Conservation (phyloP, 30 jellyfish, hydroid and myxozoan species). For the Aurelia aurita region DNA sequence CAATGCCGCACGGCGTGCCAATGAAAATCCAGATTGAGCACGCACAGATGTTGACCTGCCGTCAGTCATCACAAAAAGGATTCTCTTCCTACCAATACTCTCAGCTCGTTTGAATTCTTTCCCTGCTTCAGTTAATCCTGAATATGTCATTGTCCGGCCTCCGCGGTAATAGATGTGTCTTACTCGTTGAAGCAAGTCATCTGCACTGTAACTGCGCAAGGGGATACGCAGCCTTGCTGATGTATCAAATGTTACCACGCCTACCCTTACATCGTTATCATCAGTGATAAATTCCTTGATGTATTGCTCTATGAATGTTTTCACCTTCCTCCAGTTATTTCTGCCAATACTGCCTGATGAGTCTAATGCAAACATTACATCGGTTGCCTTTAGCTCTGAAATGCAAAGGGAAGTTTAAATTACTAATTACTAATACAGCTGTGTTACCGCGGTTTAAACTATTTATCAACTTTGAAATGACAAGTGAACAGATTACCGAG, state of each 20-base stretch:
- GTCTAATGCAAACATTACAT: constrained; percentile 59
- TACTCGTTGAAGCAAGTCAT: neutral
- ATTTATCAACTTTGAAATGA: no score
- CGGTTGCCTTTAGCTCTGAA: constrained; percentile 30
- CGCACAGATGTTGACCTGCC: constrained; percentile 45
- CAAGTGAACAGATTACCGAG: no score
- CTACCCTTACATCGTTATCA: constrained; percentile 49
- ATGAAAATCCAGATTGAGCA: constrained; percentile 48
- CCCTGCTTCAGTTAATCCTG: constrained; percentile 29
- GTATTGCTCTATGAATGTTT: constrained; percentile 27
- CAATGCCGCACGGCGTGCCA: constrained; percentile 46
- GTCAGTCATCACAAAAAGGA: constrained; percentile 66
- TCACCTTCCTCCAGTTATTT: constrained; percentile 62
- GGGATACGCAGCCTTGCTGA: constrained; percentile 49
- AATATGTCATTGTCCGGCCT: constrained; percentile 63
- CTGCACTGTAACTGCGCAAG: constrained; percentile 13
- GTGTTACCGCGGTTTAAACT: neutral
- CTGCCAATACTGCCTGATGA: constrained; percentile 76
- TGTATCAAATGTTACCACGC: constrained; percentile 52
- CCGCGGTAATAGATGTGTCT: constrained; percentile 37
- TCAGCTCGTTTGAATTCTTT: constrained; percentile 11
- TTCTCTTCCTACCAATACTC: constrained; percentile 25
- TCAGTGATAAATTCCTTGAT: constrained; percentile 30
- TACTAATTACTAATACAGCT: neutral
- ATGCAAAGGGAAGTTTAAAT: neutral